These are phyloP conservation scores for Helicolenus hilgendorfi DNA, from an alignment of 2,797 vertebrate species.

Conservation along the genomic window DNA sequence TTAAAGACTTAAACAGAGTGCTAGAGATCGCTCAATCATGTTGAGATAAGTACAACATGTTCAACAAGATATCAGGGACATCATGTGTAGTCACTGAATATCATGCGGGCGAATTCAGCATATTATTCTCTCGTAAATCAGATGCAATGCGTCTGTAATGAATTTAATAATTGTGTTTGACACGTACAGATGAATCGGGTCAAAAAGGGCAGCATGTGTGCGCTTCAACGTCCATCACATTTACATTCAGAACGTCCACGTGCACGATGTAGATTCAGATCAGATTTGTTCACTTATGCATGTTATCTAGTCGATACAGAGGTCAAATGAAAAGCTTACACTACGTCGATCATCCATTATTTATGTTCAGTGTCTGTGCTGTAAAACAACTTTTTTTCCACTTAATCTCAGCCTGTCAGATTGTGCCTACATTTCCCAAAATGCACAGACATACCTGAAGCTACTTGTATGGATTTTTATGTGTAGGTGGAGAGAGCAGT, in stretches of 20 bases:
- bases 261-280: background rate
- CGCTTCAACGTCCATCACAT: background rate
- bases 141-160: background rate
- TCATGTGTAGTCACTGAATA: background rate
- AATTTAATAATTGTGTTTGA: background rate
- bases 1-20: background rate
- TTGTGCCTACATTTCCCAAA: conserved; percentile 16
- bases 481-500: conserved; percentile 4
- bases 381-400: background rate
- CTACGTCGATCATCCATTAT: conserved; percentile 30
- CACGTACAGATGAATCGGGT: background rate
- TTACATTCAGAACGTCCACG: background rate
- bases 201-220: background rate
- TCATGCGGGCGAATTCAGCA: background rate
- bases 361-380: background rate
- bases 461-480: background rate
- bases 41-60: background rate
- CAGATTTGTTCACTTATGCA: conserved; percentile 8
- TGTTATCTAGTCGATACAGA: conserved; percentile 1
- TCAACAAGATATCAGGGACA: background rate
- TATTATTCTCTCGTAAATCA: background rate
- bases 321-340: conserved; percentile 23
- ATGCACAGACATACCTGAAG: conserved; percentile 15
- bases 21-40: background rate
- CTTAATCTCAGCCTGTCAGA: conserved; percentile 29